Evolutionary conservation across 2,888 invertebrate genomes (phyloP).

Genomic region (Ptilodon capucinus): DNA sequence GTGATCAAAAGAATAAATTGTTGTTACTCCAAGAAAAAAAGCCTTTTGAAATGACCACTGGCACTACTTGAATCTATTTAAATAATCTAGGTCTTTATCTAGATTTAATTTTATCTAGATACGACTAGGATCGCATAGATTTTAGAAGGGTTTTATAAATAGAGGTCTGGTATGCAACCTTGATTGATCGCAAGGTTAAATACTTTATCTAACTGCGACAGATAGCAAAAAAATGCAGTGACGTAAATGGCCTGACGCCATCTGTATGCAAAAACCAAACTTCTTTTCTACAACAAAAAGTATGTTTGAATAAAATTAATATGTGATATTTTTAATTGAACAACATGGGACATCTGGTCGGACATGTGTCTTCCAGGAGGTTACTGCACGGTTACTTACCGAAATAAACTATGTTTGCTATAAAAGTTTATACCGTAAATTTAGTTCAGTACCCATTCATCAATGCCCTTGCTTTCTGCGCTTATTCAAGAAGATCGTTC

Average conservation of each 20-base stretch:
- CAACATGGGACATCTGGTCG: constrained; percentile 16
- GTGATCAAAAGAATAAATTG: no score
- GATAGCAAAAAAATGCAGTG: constrained; percentile 19
- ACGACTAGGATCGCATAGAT: background rate
- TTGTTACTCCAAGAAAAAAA: background rate
- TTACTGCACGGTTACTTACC: background rate
- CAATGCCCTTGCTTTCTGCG: background rate
- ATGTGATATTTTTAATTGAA: constrained; percentile 14
- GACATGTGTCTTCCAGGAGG: constrained; percentile 14
- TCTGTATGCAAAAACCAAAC: constrained; percentile 1
- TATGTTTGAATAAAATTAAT: no score
- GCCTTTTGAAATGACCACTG: background rate
- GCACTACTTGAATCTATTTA: no score
- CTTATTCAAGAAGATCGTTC: no score
- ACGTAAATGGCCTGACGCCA: constrained; percentile 1
- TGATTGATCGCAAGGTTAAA: constrained; percentile 20
- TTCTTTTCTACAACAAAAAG: no score
- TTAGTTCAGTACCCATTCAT: constrained; percentile 1
- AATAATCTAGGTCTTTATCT: background rate
- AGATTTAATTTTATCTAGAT: background rate
- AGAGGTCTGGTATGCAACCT: constrained; percentile 7
- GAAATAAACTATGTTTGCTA: constrained; percentile 10
- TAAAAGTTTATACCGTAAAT: background rate
- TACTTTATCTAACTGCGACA: constrained; percentile 6
- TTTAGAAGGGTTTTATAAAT: background rate